Evolutionary conservation across 2,888 invertebrate species (phyloP), one percentile per base, ranked within the genome.

Genomic region (Apamea epomidion): DNA sequence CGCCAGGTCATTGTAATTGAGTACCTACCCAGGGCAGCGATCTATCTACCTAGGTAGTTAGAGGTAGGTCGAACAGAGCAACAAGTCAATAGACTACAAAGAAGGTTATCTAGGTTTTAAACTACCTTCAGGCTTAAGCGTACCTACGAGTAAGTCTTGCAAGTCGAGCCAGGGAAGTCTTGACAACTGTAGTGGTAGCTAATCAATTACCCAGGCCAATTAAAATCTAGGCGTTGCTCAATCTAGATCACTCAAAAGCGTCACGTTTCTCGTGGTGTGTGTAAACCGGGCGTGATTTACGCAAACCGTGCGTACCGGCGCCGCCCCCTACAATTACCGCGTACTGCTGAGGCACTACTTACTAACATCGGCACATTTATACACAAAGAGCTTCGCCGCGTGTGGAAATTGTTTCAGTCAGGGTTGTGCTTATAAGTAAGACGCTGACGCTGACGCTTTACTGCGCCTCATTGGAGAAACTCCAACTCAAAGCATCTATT

Each of bases 331-430:
- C 68, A 5, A 12, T 60, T 45, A 45, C n/a, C 29, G 42, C 21
- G 29, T 25, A 54, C 54, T 69, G 25, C 58, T 58, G 12, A 60
- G n/a, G 25, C 5, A 60, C 60, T 64, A 25, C 37, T 37, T 25
- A 21, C 37, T 32, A n/a, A 54, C 32, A 32, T 54, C 14, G n/a
- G 5, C 21, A 68, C 51, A 71, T 83, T 58, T 51, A 60, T 14
- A 14, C 54, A 65, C 51, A 74, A 67, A 70, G 72, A 70, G 42
- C 54, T 45, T 81, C 5, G 25, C 21, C 25, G 16, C n/a, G 16
- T n/a, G n/a, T n/a, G 29, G 29, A 21, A 21, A 60, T 37, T 71
- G 21, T 84, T 77, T 18, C 14, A 48, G 21, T n/a, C 62, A 81
- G 54, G 65, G 85, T 42, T 74, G 69, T 54, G 18, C 42, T 70